Conservation (phyloP, 2,797 vertebrate species). For the Rhynchotus rufescens region DNA sequence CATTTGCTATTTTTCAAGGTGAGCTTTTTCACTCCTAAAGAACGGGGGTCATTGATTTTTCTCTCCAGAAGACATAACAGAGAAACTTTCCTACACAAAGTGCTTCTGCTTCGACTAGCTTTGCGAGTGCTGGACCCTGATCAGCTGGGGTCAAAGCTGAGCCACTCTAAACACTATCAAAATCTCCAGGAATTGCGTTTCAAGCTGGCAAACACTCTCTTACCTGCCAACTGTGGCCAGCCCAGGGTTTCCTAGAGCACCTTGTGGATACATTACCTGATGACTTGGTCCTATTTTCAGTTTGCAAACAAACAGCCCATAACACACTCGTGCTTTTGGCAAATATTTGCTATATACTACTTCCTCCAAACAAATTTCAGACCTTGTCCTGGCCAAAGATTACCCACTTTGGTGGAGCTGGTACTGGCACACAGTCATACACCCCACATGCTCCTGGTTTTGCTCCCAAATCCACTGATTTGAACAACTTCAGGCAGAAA, state of each 20-base stretch:
- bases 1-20: background rate
- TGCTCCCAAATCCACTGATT: background rate
- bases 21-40: background rate
- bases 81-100: background rate
- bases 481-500: background rate
- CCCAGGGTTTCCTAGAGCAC: background rate
- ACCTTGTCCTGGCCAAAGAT: background rate
- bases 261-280: background rate
- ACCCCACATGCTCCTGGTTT: background rate
- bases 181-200: fast-evolving
- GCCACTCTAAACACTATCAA: background rate
- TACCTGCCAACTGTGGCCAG: background rate
- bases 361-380: background rate
- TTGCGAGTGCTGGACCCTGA: background rate
- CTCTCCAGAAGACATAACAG: background rate
- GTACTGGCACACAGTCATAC: background rate
- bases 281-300: background rate
- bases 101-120: background rate
- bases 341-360: background rate
- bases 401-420: background rate
- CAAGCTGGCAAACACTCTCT: background rate
- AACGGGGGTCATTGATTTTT: fast-evolving
- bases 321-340: background rate
- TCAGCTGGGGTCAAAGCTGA: background rate
- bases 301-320: background rate